phyloP scores from a whole-genome alignment of 2,113 vertebrate species.

The Poecile atricapillus region DNA sequence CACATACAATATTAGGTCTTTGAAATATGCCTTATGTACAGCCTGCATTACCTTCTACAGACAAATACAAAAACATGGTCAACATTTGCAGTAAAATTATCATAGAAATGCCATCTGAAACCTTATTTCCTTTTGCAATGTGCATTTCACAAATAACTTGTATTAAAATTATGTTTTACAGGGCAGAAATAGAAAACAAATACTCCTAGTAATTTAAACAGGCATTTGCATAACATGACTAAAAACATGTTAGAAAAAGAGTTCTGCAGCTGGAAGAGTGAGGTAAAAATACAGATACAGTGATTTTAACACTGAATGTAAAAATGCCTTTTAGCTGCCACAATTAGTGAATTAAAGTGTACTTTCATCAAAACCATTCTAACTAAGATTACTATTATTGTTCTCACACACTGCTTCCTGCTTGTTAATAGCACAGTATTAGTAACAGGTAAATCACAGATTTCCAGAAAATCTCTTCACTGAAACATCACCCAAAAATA shows the following conservation, averaged over 20 bases:
- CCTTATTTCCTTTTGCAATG: conserved; percentile 78
- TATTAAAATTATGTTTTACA: conserved; percentile 83
- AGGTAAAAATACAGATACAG: conserved; percentile 75
- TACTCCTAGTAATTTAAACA: conserved; percentile 78
- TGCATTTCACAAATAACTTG: conserved; percentile 80
- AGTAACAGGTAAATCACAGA: conserved; percentile 52
- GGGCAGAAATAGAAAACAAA: conserved; percentile 79
- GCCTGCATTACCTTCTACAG: conserved; percentile 72
- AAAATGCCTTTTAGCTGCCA: conserved; percentile 75
- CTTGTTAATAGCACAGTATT: background rate
- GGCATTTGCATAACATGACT: conserved; percentile 79
- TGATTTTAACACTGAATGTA: conserved; percentile 73
- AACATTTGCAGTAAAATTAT: conserved; percentile 81
- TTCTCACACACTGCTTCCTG: background rate
- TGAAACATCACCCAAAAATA: conserved; percentile 23
- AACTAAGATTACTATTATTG: conserved; percentile 65
- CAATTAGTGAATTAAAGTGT: conserved; percentile 79
- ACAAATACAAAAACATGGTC: conserved; percentile 78
- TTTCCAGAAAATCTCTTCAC: conserved; percentile 16
- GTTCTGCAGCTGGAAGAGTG: conserved; percentile 64
- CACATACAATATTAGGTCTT: conserved; percentile 65
- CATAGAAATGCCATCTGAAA: conserved; percentile 82
- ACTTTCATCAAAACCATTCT: conserved; percentile 73
- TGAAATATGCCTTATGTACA: conserved; percentile 69
- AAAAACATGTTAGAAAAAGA: conserved; percentile 69